A percentile compares a stretch with the other conserved stretches of the same genome.
These are phyloP conservation scores for Microctonus hyperodae DNA, from an alignment of 2,888 invertebrate species.

Conservation along the genomic window DNA sequence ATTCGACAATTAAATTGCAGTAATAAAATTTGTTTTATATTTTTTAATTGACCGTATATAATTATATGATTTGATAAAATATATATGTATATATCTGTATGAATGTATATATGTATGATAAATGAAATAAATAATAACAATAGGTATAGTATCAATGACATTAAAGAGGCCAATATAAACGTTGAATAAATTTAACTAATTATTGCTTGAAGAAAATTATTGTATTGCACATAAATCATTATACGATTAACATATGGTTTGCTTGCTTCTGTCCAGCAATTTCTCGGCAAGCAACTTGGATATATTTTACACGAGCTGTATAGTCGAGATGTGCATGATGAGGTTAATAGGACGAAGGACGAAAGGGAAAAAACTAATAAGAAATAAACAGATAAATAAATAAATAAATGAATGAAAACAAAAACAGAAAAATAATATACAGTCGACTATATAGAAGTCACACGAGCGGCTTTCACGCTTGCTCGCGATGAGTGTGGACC, in stretches of 20 bases:
- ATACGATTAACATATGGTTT: slow-evolving; percentile 11
- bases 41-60: not conserved
- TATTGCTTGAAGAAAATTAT: slow-evolving; percentile 19
- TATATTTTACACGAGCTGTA: not conserved
- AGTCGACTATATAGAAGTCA: not conserved
- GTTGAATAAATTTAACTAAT: slow-evolving; percentile 21
- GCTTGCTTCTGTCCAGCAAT: slow-evolving; percentile 4
- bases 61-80: not conserved
- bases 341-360: slow-evolving; percentile 6
- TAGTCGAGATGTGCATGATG: not conserved
- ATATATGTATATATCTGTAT: not conserved
- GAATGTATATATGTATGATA: not conserved
- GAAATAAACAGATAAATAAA: too few species aligned
- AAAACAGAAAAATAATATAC: not conserved
- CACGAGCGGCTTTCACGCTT: slow-evolving; percentile 25
- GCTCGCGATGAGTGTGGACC: slow-evolving; percentile 15
- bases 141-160: too few species aligned
- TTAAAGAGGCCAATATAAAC: not conserved
- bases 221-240: slow-evolving; percentile 24
- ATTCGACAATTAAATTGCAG: not conserved
- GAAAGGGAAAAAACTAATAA: not conserved
- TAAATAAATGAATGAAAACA: too few species aligned
- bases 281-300: not conserved
- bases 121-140: too few species aligned
- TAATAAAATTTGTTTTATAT: not conserved